These are phyloP conservation scores for Cranoglanis bouderius DNA, from an alignment of 2,113 vertebrate species.

Conservation along the genomic window DNA sequence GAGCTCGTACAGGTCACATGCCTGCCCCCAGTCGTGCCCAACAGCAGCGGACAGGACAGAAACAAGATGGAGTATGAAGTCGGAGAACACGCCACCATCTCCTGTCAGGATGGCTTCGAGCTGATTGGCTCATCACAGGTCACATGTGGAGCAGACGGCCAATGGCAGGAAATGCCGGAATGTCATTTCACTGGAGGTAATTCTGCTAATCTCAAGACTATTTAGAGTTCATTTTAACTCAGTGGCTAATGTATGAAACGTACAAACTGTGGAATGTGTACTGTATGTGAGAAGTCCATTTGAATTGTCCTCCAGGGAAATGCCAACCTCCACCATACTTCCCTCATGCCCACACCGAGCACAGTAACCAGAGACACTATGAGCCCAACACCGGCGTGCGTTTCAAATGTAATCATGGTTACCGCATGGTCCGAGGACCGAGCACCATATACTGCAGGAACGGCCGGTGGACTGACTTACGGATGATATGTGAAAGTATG, in stretches of 20 bases:
- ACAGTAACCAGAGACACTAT: neutral
- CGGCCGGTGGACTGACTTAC: constrained; percentile 22
- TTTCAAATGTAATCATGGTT: constrained; percentile 10
- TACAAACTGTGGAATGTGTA: neutral
- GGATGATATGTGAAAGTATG: constrained; percentile 46
- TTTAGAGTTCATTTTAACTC: neutral
- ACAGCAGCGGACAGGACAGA: neutral
- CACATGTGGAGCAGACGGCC: constrained; percentile 45
- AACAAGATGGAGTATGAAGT: neutral
- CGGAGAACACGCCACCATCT: neutral
- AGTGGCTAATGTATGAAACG: neutral
- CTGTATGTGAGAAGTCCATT: neutral
- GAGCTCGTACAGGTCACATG: neutral
- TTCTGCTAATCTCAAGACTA: neutral
- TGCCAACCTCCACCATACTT: constrained; percentile 29
- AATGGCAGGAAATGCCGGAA: constrained; percentile 39
- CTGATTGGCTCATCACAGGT: constrained; percentile 33
- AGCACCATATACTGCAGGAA: constrained; percentile 12
- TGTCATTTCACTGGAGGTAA: constrained; percentile 21
- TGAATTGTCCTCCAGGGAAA: constrained; percentile 17
- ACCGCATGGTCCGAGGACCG: constrained; percentile 1
- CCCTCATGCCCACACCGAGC: neutral
- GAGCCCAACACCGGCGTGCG: neutral
- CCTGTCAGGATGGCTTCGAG: constrained; percentile 27
- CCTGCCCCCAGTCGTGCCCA: neutral